Evolutionary conservation across 2,113 vertebrate species (phyloP).

Genomic region (Elephas maximus): DNA sequence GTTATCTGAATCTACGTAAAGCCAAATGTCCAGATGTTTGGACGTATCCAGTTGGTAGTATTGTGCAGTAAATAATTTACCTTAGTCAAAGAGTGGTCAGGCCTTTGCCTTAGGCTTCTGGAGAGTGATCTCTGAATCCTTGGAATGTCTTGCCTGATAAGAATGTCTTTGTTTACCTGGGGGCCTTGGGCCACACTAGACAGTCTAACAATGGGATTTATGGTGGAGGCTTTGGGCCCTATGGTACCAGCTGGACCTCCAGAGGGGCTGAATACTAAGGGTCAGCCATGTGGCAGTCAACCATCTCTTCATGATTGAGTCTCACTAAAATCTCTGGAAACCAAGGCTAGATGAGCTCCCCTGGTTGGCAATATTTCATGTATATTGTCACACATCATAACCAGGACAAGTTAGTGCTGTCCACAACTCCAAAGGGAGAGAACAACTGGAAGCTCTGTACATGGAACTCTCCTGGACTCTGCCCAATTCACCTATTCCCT

Average conservation of each 20-base stretch:
- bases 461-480: not conserved
- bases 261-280: not conserved
- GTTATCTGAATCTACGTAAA: not conserved
- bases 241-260: not conserved
- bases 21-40: slow-evolving; percentile 19
- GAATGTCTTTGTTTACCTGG: not conserved
- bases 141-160: not conserved
- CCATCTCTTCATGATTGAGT: not conserved
- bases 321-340: not conserved
- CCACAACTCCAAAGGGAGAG: not conserved
- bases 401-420: not conserved
- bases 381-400: not conserved
- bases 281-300: not conserved
- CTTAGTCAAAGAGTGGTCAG: not conserved
- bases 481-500: not conserved
- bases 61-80: not conserved
- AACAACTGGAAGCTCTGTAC: not conserved
- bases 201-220: not conserved
- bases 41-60: not conserved
- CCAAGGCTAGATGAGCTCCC: not conserved
- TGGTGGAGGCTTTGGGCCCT: not conserved
- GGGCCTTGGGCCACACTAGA: not conserved
- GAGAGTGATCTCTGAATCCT: not conserved
- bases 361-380: not conserved
- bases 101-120: not conserved